phyloP scores from a whole-genome alignment of 2,113 vertebrate genomes.

The Ophiodon elongatus region DNA sequence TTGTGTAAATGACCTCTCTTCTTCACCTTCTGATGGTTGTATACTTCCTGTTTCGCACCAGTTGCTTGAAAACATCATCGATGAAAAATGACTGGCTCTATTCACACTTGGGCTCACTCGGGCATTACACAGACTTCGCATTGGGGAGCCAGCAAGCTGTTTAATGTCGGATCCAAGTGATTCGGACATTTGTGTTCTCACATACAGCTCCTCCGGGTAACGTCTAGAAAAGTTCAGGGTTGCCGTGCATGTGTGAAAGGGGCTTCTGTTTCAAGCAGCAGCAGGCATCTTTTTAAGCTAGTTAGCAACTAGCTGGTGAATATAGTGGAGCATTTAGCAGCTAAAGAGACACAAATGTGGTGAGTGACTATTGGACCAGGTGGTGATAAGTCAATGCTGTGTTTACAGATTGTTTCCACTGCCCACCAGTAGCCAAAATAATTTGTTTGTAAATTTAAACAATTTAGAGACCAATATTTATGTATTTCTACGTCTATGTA shows the following conservation, averaged over 20 bases:
- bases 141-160: not conserved
- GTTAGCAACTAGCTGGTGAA: constrained; percentile 3
- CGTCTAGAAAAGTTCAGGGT: not conserved
- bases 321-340: not conserved
- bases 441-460: not conserved
- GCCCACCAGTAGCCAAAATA: not conserved
- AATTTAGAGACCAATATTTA: not conserved
- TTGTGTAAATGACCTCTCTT: not conserved
- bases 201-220: not conserved
- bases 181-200: not conserved
- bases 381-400: not conserved
- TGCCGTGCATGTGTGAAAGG: not conserved
- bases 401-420: not conserved
- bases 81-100: not conserved
- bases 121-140: not conserved
- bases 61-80: not conserved
- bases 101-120: no score
- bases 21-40: not conserved
- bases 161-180: not conserved
- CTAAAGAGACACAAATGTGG: not conserved
- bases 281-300: not conserved
- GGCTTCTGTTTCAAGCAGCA: not conserved
- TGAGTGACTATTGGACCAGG: not conserved
- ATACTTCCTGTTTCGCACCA: not conserved
- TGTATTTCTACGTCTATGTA: not conserved